Conservation (phyloP, 1,140 invertebrate species). For the Aphis gossypii region DNA sequence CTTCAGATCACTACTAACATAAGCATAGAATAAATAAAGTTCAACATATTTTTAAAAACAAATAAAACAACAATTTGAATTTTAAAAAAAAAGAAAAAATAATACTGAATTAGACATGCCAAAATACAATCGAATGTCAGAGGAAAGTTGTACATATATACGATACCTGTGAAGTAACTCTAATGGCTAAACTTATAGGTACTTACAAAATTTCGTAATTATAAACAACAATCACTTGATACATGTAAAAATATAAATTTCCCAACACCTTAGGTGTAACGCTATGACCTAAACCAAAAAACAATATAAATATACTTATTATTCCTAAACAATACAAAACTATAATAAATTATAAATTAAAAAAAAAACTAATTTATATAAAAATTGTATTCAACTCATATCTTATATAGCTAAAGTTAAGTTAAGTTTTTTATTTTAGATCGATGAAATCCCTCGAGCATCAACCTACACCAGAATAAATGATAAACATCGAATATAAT, state of each 20-base stretch:
- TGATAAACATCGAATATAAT: neutral
- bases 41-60: too few relatives aligned
- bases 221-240: neutral
- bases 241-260: neutral
- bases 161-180: too few relatives aligned
- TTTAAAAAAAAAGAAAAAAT: too few relatives aligned
- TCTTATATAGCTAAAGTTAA: too few relatives aligned
- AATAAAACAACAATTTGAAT: too few relatives aligned
- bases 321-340: neutral
- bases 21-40: too few relatives aligned
- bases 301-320: neutral
- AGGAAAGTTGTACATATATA: neutral
- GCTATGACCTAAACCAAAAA: neutral
- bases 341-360: neutral
- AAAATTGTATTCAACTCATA: neutral
- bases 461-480: neutral
- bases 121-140: neutral
- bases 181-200: too few relatives aligned
- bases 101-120: neutral
- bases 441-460: neutral
- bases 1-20: too few relatives aligned
- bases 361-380: too few relatives aligned
- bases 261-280: neutral
- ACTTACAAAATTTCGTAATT: neutral
- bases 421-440: neutral